A percentile compares a stretch with the other conserved stretches of the same genome.
Conservation (phyloP, 2,113 vertebrate species). For the Vimba vimba region DNA sequence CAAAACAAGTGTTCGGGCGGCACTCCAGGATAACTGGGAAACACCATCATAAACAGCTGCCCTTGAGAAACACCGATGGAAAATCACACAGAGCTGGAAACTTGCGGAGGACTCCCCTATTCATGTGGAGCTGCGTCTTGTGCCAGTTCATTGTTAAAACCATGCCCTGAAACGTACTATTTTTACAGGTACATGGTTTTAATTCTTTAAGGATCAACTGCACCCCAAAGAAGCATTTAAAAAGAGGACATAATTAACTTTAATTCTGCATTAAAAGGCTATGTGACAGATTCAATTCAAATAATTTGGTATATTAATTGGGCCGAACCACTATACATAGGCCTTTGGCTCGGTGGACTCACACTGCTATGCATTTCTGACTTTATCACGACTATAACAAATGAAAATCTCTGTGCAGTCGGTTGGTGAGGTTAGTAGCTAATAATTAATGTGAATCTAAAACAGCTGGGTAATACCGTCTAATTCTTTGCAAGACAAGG, state of each 20-base stretch:
- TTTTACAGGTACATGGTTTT: constrained; percentile 65
- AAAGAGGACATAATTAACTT: constrained; percentile 61
- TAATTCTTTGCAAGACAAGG: too few relatives aligned
- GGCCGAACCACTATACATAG: constrained; percentile 46
- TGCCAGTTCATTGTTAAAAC: constrained; percentile 58
- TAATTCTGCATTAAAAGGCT: constrained; percentile 1
- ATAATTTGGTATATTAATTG: constrained; percentile 68
- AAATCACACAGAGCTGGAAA: constrained; percentile 67
- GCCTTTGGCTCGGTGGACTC: constrained; percentile 42
- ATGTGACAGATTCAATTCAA: constrained; percentile 59
- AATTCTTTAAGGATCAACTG: constrained; percentile 59
- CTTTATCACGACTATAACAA: constrained; percentile 55
- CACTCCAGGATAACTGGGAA: constrained; percentile 70
- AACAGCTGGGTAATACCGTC: not conserved
- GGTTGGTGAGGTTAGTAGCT: not conserved
- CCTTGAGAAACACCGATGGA: constrained; percentile 67
- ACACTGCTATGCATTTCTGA: constrained; percentile 54
- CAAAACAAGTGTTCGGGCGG: constrained; percentile 67
- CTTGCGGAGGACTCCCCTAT: constrained; percentile 64
- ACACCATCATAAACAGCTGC: constrained; percentile 72
- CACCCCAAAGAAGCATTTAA: constrained; percentile 32
- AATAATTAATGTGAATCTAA: not conserved
- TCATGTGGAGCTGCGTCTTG: constrained; percentile 57
- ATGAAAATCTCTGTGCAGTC: constrained; percentile 12
- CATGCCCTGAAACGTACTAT: constrained; percentile 56